Percentiles rank a stretch among this genome's conserved stretches.
Evolutionary conservation across 1,140 invertebrate species (phyloP).

Genomic region (Cardiocondyla obscurior): DNA sequence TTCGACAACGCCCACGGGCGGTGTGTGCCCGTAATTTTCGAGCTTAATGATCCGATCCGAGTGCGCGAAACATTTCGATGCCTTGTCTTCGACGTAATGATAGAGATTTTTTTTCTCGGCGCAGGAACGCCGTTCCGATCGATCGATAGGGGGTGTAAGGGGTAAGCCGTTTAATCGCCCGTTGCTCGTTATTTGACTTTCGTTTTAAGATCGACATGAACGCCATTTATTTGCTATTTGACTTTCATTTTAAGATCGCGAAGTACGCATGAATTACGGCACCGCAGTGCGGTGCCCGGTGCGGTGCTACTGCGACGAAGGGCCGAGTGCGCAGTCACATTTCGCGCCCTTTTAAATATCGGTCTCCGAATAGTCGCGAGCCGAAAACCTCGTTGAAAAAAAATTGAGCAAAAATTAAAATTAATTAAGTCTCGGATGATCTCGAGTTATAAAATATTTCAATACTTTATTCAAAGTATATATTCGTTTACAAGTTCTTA

Average conservation of each 20-base stretch:
- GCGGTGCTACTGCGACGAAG: neutral
- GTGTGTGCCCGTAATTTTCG: neutral
- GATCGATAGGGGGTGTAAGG: too few relatives aligned
- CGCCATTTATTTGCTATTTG: too few relatives aligned
- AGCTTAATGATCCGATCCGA: slow-evolving; percentile 39
- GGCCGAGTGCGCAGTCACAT: neutral
- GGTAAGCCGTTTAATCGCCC: too few relatives aligned
- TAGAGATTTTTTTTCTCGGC: neutral
- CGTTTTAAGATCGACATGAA: slow-evolving; percentile 21
- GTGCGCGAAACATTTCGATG: neutral
- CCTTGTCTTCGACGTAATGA: neutral
- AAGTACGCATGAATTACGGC: slow-evolving; percentile 28
- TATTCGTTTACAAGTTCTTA: neutral
- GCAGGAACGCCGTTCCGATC: too few relatives aligned
- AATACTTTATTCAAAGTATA: too few relatives aligned
- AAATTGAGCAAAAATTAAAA: neutral
- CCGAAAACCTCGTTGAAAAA: too few relatives aligned
- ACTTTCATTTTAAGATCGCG: slow-evolving; percentile 4
- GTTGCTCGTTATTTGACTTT: too few relatives aligned
- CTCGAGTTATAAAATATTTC: neutral
- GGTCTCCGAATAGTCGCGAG: neutral
- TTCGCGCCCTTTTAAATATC: slow-evolving; percentile 3
- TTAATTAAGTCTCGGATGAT: neutral
- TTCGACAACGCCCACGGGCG: slow-evolving; percentile 38
- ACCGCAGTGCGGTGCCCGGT: slow-evolving; percentile 8